Percentiles rank a stretch among this genome's conserved stretches.
phyloP scores from a whole-genome alignment of 2,888 invertebrate genomes.

The Phengaris arion region DNA sequence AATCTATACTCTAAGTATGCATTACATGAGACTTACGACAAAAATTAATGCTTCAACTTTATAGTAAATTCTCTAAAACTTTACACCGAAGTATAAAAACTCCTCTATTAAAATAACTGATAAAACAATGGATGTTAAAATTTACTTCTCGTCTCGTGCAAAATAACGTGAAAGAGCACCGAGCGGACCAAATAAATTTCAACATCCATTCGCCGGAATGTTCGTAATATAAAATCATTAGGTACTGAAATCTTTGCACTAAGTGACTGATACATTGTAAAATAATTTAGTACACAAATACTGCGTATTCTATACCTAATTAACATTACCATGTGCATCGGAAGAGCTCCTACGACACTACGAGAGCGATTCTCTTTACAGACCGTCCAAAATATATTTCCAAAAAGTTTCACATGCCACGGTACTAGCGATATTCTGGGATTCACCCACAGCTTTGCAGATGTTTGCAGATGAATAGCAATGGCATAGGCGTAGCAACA shows the following conservation, averaged over 20 bases:
- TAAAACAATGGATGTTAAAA: slow-evolving; percentile 46
- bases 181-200: slow-evolving; percentile 44
- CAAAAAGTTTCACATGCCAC: slow-evolving; percentile 53
- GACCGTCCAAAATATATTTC: slow-evolving; percentile 50
- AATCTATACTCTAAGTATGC: slow-evolving; percentile 72
- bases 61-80: slow-evolving; percentile 54
- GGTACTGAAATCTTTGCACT: slow-evolving; percentile 33
- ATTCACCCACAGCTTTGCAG: slow-evolving; percentile 30
- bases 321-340: slow-evolving; percentile 56
- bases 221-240: slow-evolving; percentile 41
- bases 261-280: slow-evolving; percentile 48
- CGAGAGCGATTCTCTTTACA: slow-evolving; percentile 51
- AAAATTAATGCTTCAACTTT: slow-evolving; percentile 48
- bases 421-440: slow-evolving; percentile 54
- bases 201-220: slow-evolving; percentile 59
- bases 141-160: slow-evolving; percentile 42
- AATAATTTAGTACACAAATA: slow-evolving; percentile 51
- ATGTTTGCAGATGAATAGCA: slow-evolving; percentile 38
- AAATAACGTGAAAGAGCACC: slow-evolving; percentile 24
- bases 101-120: slow-evolving; percentile 47
- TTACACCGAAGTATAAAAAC: slow-evolving; percentile 52
- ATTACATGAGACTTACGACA: slow-evolving; percentile 50
- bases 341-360: slow-evolving; percentile 66
- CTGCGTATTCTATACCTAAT: slow-evolving; percentile 49
- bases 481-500: not conserved